Evolutionary conservation across 92 coral and sea anemone genomes (phyloP).

Genomic region (Parazoanthus atlanticus): DNA sequence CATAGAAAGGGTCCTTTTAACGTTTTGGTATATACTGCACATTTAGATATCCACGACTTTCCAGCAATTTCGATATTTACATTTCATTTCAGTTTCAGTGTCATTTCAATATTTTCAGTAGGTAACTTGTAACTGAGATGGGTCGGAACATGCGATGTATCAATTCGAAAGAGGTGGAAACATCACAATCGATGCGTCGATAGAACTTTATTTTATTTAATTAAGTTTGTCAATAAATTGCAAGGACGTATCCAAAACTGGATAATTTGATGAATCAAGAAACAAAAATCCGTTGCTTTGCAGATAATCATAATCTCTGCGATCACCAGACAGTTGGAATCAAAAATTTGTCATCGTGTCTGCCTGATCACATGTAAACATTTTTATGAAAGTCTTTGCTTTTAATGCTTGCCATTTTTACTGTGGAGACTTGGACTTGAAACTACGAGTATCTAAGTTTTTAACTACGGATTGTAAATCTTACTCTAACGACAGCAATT

Average conservation of each 20-base stretch:
- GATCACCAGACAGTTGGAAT: background rate
- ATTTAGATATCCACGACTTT: background rate
- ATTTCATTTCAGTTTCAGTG: background rate
- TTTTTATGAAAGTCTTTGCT: no score
- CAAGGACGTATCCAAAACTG: background rate
- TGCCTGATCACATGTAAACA: background rate
- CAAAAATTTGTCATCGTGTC: background rate
- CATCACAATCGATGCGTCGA: background rate
- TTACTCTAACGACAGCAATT: no score
- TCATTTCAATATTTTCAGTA: slow-evolving; percentile 4
- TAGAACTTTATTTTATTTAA: no score
- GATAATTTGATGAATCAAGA: background rate
- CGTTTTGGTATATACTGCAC: background rate
- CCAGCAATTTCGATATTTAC: background rate
- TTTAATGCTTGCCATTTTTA: no score
- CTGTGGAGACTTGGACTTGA: no score
- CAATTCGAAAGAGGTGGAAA: background rate
- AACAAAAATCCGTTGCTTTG: background rate
- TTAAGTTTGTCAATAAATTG: background rate
- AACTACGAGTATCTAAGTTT: no score
- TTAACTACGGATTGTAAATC: no score
- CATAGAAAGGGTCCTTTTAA: background rate
- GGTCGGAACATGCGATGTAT: background rate
- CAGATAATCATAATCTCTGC: no score
- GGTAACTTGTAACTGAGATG: background rate